phyloP scores from a whole-genome alignment of 1,140 invertebrate genomes.

The Penaeus chinensis region DNA sequence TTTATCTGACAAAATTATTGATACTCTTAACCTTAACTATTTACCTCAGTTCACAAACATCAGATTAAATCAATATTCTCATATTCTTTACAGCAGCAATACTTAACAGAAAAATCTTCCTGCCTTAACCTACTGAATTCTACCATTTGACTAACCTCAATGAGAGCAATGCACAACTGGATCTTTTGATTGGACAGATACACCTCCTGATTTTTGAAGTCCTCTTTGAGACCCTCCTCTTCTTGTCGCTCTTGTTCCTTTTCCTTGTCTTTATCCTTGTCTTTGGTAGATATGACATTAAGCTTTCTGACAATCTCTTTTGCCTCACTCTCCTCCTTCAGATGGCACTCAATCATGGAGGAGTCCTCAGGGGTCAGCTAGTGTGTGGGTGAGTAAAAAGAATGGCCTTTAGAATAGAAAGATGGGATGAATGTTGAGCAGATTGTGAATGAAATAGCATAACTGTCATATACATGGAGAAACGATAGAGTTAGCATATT shows the following conservation, averaged over 20 bases:
- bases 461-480: too few relatives aligned
- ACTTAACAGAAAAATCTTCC: too few relatives aligned
- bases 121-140: background rate
- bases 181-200: conserved; percentile 88
- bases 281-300: conserved; percentile 86
- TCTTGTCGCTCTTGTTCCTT: conserved; percentile 77
- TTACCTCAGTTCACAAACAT: too few relatives aligned
- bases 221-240: conserved; percentile 71
- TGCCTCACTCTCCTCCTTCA: conserved; percentile 77
- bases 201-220: conserved; percentile 34
- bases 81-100: too few relatives aligned
- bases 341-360: conserved; percentile 82
- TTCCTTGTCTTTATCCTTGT: conserved; percentile 79
- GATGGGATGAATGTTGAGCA: too few relatives aligned
- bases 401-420: background rate
- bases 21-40: too few relatives aligned
- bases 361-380: conserved; percentile 87
- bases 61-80: too few relatives aligned
- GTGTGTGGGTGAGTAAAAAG: conserved; percentile 62
- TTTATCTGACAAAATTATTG: too few relatives aligned
- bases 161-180: conserved; percentile 87
- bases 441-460: too few relatives aligned
- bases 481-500: too few relatives aligned
- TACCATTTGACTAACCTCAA: conserved; percentile 43
- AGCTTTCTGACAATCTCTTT: conserved; percentile 89